Conservation (phyloP, 2,797 vertebrate genomes). For the Meriones psammophilus region DNA sequence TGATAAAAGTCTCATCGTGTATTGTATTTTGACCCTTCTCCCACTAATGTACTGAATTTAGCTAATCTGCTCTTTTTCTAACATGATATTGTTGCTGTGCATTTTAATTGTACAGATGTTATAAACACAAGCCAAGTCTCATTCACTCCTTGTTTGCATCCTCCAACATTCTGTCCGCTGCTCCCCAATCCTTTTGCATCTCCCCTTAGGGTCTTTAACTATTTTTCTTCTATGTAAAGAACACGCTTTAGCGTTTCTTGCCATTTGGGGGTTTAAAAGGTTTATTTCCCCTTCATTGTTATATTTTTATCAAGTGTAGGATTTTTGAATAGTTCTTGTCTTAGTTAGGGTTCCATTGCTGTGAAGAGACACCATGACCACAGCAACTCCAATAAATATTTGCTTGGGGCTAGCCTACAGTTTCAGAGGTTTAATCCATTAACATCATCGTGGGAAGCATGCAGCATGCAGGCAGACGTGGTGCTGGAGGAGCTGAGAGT, state of each 20-base stretch:
- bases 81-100: background rate
- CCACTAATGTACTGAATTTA: background rate
- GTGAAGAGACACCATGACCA: background rate
- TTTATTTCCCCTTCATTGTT: background rate
- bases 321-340: slow-evolving; percentile 27
- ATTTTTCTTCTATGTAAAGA: slow-evolving; percentile 50
- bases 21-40: slow-evolving; percentile 33
- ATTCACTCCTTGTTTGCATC: background rate
- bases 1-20: slow-evolving; percentile 2
- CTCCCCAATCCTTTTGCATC: background rate
- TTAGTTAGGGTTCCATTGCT: background rate
- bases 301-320: background rate
- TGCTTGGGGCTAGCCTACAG: background rate
- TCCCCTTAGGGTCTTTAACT: slow-evolving; percentile 10
- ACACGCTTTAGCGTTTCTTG: background rate
- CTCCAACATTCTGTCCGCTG: background rate
- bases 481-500: background rate
- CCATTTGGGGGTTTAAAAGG: background rate
- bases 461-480: background rate
- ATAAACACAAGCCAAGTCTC: background rate
- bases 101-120: slow-evolving; percentile 23
- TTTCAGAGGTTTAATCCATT: background rate
- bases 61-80: background rate
- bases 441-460: background rate
- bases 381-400: background rate